Conservation (phyloP, 2,113 vertebrate species). For the Bubalus kerabau region DNA sequence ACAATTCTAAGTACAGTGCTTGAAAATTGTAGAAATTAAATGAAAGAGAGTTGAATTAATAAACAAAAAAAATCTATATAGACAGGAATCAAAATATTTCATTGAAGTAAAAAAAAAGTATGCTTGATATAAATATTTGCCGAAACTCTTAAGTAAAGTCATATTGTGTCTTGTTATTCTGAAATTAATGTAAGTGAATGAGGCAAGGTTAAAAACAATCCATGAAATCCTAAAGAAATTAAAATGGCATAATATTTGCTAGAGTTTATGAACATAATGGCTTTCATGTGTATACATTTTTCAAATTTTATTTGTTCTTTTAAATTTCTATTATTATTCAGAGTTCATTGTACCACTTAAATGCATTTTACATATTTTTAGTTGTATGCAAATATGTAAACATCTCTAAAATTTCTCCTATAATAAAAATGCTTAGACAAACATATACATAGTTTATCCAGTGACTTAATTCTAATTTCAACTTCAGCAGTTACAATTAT, state of each 20-base stretch:
- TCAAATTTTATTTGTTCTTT: not conserved
- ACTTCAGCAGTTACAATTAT: not conserved
- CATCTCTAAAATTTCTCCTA: not conserved
- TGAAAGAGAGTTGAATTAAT: not conserved
- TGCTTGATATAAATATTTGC: not conserved
- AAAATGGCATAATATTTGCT: not conserved
- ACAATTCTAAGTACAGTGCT: not conserved
- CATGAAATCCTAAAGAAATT: not conserved
- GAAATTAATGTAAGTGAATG: not conserved
- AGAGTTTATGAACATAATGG: not conserved
- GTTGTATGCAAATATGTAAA: not conserved
- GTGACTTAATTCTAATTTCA: not conserved
- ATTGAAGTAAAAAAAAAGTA: not conserved
- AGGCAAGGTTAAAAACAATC: not conserved
- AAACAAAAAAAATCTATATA: not conserved
- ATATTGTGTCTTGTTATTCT: not conserved
- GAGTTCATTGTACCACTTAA: not conserved
- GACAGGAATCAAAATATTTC: not conserved
- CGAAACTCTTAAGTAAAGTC: not conserved
- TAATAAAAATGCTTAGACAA: not conserved
- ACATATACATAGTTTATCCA: not conserved
- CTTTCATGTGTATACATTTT: not conserved
- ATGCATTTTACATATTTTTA: not conserved
- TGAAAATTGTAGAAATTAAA: not conserved
- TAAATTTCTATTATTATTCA: not conserved